Percentiles rank a stretch among this genome's conserved stretches.
These are phyloP conservation scores for Drymonia ruficornis DNA, from an alignment of 2,888 invertebrate species.

Conservation along the genomic window DNA sequence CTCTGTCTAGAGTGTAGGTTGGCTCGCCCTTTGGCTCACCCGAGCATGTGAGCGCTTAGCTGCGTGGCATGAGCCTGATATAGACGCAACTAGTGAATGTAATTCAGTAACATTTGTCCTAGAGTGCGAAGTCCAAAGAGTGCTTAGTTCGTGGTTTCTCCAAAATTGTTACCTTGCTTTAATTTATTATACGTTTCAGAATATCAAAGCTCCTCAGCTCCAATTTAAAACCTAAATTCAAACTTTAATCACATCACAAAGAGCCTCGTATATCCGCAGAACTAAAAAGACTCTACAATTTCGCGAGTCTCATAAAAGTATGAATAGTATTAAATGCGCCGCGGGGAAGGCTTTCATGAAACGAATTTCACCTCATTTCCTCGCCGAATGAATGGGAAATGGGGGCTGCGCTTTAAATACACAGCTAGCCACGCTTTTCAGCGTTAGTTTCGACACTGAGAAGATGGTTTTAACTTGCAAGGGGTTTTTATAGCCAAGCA, in stretches of 20 bases:
- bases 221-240: constrained; percentile 8
- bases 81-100: too few relatives aligned
- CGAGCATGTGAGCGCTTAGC: too few relatives aligned
- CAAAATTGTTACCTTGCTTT: too few relatives aligned
- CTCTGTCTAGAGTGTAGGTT: too few relatives aligned
- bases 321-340: constrained; percentile 44
- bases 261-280: constrained; percentile 18
- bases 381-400: constrained; percentile 41
- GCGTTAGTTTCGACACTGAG: constrained; percentile 24
- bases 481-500: neutral
- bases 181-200: neutral
- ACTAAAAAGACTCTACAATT: constrained; percentile 35
- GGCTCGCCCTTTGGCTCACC: too few relatives aligned
- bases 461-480: constrained; percentile 5
- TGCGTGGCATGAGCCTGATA: too few relatives aligned
- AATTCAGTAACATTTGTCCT: too few relatives aligned
- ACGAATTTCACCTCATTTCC: constrained; percentile 50
- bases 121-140: too few relatives aligned
- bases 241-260: constrained; percentile 25
- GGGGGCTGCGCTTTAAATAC: constrained; percentile 29
- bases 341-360: constrained; percentile 41
- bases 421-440: constrained; percentile 8
- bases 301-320: constrained; percentile 40
- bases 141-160: too few relatives aligned
- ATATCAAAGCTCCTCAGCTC: neutral